Conservation (phyloP, 2,113 vertebrate genomes). For the Chloropsis hardwickii region DNA sequence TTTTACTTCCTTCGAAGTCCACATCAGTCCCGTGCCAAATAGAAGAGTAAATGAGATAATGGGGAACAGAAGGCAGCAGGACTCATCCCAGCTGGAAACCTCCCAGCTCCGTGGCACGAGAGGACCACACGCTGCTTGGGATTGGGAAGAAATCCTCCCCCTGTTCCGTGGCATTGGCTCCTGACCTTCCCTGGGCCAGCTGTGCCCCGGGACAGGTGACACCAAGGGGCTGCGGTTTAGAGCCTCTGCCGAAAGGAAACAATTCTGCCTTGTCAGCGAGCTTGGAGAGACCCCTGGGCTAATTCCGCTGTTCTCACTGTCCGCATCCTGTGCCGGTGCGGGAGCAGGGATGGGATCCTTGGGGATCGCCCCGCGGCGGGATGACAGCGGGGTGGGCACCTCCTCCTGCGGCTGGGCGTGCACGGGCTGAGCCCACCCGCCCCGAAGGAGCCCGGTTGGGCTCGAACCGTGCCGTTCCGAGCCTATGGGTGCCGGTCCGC, state of each 20-base stretch:
- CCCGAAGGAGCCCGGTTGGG: accelerated
- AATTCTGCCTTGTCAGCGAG: neutral
- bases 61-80: neutral
- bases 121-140: neutral
- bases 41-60: neutral
- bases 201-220: neutral
- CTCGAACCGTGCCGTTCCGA: neutral
- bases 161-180: neutral
- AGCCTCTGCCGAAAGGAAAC: neutral
- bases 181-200: neutral
- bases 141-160: neutral
- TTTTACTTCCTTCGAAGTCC: neutral
- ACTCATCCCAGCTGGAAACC: neutral
- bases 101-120: neutral
- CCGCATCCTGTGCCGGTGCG: neutral
- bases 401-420: neutral
- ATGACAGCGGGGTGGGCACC: neutral
- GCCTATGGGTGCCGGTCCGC: neutral
- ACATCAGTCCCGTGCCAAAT: neutral
- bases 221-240: neutral
- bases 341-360: neutral
- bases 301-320: neutral
- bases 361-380: neutral
- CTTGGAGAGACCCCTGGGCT: neutral
- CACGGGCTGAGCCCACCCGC: neutral